Evolutionary conservation across 2,113 vertebrate species (phyloP).

Genomic region (Callocephalon fimbriatum): DNA sequence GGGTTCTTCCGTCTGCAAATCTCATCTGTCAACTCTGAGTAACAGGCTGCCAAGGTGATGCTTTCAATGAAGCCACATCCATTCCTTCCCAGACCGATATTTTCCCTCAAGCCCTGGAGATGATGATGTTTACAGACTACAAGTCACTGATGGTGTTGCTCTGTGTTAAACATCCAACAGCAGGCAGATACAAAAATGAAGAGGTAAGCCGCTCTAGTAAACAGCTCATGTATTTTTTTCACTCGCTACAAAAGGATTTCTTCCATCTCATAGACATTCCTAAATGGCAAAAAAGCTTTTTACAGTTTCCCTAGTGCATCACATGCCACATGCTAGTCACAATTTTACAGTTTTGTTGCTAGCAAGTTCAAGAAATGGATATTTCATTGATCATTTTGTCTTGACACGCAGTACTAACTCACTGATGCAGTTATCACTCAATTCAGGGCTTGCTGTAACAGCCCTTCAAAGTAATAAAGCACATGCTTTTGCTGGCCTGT

Average conservation of each 20-base stretch:
- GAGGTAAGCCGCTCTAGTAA: background rate
- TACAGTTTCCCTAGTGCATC: background rate
- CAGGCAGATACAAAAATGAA: background rate
- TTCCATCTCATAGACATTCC: background rate
- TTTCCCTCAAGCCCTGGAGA: background rate
- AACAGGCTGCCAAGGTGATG: background rate
- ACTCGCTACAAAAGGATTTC: background rate
- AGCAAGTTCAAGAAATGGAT: background rate
- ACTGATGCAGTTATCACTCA: background rate
- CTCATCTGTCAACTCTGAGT: background rate
- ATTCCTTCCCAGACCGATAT: fast-evolving
- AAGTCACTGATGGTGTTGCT: fast-evolving
- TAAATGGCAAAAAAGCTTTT: background rate
- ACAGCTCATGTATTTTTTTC: background rate
- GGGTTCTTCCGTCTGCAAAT: background rate
- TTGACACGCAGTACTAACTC: background rate
- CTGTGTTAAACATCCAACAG: background rate
- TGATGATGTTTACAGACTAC: background rate
- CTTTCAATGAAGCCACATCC: background rate
- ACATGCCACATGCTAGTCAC: background rate
- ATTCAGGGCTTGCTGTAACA: background rate
- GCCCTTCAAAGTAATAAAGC: background rate
- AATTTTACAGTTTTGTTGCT: background rate
- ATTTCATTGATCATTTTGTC: background rate
- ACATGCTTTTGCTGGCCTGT: background rate